Percentiles rank a stretch among this genome's conserved stretches.
These are phyloP conservation scores for Psilopogon haemacephalus DNA, from an alignment of 2,113 vertebrate species.

Conservation along the genomic window DNA sequence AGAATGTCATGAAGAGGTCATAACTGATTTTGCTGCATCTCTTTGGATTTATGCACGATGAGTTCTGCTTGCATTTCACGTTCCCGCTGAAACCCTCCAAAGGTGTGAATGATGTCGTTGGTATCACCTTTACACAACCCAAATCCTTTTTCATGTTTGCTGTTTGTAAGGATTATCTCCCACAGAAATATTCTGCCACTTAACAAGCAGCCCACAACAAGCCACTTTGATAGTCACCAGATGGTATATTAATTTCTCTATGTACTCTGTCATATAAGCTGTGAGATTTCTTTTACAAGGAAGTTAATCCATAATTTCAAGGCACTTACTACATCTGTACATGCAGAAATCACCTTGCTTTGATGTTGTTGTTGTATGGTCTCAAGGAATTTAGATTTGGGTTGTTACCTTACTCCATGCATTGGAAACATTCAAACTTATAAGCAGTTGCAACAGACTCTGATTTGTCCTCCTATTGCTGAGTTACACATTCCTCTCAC, in stretches of 20 bases:
- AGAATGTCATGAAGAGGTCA: not conserved
- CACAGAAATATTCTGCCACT: not conserved
- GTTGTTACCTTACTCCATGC: not conserved
- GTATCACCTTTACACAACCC: not conserved
- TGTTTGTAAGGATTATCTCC: not conserved
- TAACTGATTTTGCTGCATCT: not conserved
- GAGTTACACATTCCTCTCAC: constrained; percentile 43
- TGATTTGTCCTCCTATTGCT: constrained; percentile 66
- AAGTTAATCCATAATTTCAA: not conserved
- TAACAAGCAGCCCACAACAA: not conserved
- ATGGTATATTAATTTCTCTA: not conserved
- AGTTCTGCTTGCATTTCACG: not conserved
- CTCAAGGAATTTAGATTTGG: not conserved
- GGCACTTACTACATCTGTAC: fast-evolving
- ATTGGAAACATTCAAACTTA: constrained; percentile 65
- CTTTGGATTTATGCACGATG: not conserved
- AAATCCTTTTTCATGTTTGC: not conserved
- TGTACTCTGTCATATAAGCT: not conserved
- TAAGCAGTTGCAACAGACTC: constrained; percentile 23
- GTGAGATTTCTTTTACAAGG: not conserved
- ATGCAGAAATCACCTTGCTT: not conserved
- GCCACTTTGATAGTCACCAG: fast-evolving
- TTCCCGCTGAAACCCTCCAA: not conserved
- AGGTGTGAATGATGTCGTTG: not conserved
- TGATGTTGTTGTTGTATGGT: not conserved